These are phyloP conservation scores for Acleris holmiana DNA, from an alignment of 2,888 invertebrate species.

Conservation along the genomic window DNA sequence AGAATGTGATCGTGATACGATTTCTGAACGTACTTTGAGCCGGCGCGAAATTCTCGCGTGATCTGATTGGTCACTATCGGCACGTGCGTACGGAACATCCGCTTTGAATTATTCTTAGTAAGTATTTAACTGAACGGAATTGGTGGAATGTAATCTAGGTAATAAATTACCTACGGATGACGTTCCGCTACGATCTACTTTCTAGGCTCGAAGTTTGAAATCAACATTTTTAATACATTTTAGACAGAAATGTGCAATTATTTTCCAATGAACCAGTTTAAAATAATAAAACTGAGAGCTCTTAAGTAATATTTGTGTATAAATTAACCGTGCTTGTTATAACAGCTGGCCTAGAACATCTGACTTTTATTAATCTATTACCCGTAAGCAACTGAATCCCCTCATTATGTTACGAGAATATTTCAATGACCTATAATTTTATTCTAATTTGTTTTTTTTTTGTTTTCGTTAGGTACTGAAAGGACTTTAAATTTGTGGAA, in stretches of 20 bases:
- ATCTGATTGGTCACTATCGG: conserved; percentile 54
- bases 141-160: conserved; percentile 34
- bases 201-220: conserved; percentile 26
- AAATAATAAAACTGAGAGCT: too few relatives aligned
- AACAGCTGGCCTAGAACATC: too few relatives aligned
- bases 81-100: conserved; percentile 60
- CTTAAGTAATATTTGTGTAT: too few relatives aligned
- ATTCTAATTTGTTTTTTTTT: too few relatives aligned
- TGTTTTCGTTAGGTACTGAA: too few relatives aligned
- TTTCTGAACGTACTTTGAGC: conserved; percentile 55
- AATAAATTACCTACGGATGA: conserved; percentile 37
- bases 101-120: conserved; percentile 47
- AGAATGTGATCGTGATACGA: conserved; percentile 57
- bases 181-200: conserved; percentile 30
- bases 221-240: conserved; percentile 20
- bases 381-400: too few relatives aligned
- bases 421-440: too few relatives aligned
- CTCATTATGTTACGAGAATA: not conserved
- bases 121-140: conserved; percentile 45
- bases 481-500: too few relatives aligned
- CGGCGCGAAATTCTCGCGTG: conserved; percentile 58
- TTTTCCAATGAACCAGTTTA: too few relatives aligned
- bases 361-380: not conserved
- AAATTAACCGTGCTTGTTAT: too few relatives aligned
- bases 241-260: not conserved